Base-by-base conservation (phyloP, 2,888 invertebrate genomes). In the Caenorhabditis sulstoni region DNA sequence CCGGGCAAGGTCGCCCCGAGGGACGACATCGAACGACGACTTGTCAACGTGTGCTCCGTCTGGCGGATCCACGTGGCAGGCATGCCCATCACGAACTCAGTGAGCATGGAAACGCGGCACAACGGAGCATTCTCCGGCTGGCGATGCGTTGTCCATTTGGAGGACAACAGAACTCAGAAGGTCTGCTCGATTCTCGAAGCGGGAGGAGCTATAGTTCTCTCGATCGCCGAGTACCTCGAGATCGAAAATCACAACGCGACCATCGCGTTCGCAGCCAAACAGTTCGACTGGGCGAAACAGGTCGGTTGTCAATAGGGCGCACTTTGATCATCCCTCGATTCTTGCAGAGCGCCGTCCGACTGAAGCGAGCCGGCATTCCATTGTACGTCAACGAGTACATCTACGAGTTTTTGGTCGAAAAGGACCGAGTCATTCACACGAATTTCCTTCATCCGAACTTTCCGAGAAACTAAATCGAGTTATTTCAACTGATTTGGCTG, bases 101-200 rank as follows among this genome's bases (percentile, higher is more conserved):
- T 75, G 11, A 23, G 53, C 18, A 53, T 57, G 61, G 78, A 41
- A 11, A 14, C 41, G 41, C 41, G 41, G 41, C 39, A 35, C n/a
- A 79, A 79, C 41, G 79, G 79, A 11, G 79, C 79, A 14, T 79
- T 75, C 47, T 52, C 65, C 7, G 79, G 53, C 9, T 79, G 79
- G 79, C 37, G 57, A 9, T 59, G 64, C n/a, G 70, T 70, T 0
- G 45, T 70, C 8, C 74, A 79, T 39, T 3, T 29, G 11, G 61
- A 70, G 1, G 79, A 79, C 37, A 50, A 12, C 11, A 49, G 47
- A 35, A 23, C 70, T 0, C 39, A 35, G 12, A n/a, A 4, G 1
- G 22, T 79, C 0, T 14, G 58, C 4, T 29, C 65, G 16, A 75
- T 79, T 3, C 49, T 79, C 1, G 65, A 68, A 66, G 74, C 74